phyloP scores from a whole-genome alignment of 1,140 invertebrate genomes.

The Tribolium madens region DNA sequence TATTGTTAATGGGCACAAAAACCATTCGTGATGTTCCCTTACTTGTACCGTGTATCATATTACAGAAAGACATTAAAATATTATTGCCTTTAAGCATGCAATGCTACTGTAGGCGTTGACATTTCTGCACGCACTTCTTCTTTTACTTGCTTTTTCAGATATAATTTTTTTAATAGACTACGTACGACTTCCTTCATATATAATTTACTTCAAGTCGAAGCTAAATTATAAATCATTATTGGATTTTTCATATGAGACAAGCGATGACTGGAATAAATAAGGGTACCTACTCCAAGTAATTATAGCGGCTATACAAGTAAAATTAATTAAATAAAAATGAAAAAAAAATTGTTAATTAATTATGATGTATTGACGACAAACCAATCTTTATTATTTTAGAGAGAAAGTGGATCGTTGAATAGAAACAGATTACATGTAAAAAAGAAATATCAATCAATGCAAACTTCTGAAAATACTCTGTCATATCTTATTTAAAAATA shows the following conservation, averaged over 20 bases:
- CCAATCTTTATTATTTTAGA: not conserved
- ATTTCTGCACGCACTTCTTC: constrained; percentile 56
- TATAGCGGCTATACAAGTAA: not conserved
- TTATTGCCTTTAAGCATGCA: constrained; percentile 59
- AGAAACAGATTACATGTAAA: not conserved
- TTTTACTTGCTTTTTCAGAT: constrained; percentile 44
- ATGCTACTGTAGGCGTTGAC: constrained; percentile 58
- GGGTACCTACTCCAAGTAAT: not conserved
- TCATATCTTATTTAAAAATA: not conserved
- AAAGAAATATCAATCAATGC: not conserved
- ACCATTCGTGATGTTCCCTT: constrained; percentile 35
- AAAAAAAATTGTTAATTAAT: not conserved
- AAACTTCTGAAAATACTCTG: not conserved
- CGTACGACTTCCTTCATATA: constrained; percentile 40
- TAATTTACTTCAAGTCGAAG: not conserved
- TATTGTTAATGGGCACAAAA: constrained; percentile 42
- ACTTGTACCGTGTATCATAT: constrained; percentile 48
- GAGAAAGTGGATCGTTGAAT: not conserved
- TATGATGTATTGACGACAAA: not conserved
- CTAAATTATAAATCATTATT: not conserved
- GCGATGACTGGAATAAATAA: constrained; percentile 14
- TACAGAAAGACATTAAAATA: constrained; percentile 59
- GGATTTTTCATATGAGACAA: not conserved
- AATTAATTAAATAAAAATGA: not conserved
- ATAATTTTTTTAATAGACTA: constrained; percentile 47